phyloP scores from a whole-genome alignment of 2,888 invertebrate genomes.

The Calliscelio sp. region DNA sequence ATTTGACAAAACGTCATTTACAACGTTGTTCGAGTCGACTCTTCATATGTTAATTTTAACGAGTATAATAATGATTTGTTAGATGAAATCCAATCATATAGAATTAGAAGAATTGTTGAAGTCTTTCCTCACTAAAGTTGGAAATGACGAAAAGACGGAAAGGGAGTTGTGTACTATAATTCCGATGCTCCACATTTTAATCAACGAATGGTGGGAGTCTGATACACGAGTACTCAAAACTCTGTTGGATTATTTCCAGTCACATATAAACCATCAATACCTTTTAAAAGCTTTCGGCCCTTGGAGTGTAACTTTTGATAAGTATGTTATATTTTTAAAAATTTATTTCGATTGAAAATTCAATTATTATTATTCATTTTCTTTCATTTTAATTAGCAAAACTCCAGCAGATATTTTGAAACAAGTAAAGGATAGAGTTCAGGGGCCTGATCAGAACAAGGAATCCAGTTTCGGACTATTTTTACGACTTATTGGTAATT shows the following conservation, averaged over 20 bases:
- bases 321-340: slow-evolving; percentile 85
- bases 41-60: too few species aligned
- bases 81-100: slow-evolving; percentile 84
- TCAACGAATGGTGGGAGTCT: slow-evolving; percentile 87
- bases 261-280: slow-evolving; percentile 87
- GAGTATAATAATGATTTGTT: slow-evolving; percentile 50
- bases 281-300: slow-evolving; percentile 86
- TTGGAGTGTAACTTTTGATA: slow-evolving; percentile 85
- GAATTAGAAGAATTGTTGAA: slow-evolving; percentile 86
- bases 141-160: slow-evolving; percentile 85
- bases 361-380: too few species aligned
- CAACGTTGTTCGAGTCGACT: too few species aligned
- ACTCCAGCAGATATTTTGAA: slow-evolving; percentile 80
- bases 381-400: too few species aligned
- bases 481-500: slow-evolving; percentile 86
- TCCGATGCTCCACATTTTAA: slow-evolving; percentile 85
- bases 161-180: slow-evolving; percentile 86
- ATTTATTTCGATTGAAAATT: too few species aligned
- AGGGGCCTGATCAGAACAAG: slow-evolving; percentile 78
- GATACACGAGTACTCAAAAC: slow-evolving; percentile 86
- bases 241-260: slow-evolving; percentile 88
- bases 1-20: too few species aligned
- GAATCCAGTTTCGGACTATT: slow-evolving; percentile 87
- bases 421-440: slow-evolving; percentile 85
- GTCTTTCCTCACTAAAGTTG: slow-evolving; percentile 85